Evolutionary conservation across 1,140 invertebrate genomes (phyloP), one percentile per base, ranked within the genome.

Genomic region (Drosophila setifemur): DNA sequence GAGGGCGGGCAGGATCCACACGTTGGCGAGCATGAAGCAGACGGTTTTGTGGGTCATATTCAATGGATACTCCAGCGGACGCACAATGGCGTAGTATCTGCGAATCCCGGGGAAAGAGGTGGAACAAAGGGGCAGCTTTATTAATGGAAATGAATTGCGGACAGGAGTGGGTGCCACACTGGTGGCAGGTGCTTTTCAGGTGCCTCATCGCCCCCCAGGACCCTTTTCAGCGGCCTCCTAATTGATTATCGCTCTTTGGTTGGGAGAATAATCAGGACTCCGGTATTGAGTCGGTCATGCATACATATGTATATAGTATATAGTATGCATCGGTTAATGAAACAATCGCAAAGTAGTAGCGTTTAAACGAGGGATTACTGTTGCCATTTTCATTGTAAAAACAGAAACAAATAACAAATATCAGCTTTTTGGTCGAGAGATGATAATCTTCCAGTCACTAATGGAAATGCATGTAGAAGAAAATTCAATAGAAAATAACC

Each of bases 1-100:
- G 25, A 98, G 92, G 1, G 96, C 95, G 0, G 98, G 97, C 37
- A 97, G 92, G 4, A 96, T 90, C 98, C 98, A 99, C 0, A 98
- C 97, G 37, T 95, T 94, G 6, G 95, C 94, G 2, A 96, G 90
- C 95, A 96, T 96, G 66, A 96, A 95, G 2, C 93, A 94, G 0
- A 99, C 97, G 6, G 94, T 95, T 67, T 92, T 92, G 66, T 94
- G 93, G 0, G 95, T 97, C 95, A 98, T 97, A 25, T 95, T 96
- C 14, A 96, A 93, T 1, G 96, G 96, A 88, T 98, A 97, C 89
- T 97, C 96, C 19, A 98, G 91, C 0, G 96, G 96, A 55, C 95
- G 93, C 18, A 97, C 96, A 37, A 98, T 97, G 28, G 96, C 96
- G 89, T 96, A 97, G 81, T 97, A 97, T 73, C 90, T 90, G 66